Percentiles rank a stretch among this genome's conserved stretches.
Evolutionary conservation across 53 echinoderm and acorn worm species (phyloP).

Genomic region (Holothuria leucospilota): DNA sequence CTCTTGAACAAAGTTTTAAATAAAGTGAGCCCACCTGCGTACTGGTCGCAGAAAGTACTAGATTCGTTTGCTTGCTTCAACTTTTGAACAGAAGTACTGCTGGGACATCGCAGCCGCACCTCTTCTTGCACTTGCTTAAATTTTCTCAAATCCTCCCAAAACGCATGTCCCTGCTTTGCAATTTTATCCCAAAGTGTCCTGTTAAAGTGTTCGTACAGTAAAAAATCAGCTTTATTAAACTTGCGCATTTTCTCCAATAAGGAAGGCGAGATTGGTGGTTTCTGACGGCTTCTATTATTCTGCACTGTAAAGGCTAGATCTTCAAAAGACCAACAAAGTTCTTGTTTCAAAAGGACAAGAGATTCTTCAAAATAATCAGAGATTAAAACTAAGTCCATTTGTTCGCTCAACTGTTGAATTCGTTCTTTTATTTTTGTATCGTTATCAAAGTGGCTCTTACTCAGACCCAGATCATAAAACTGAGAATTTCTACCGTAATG

Average conservation of each 20-base stretch:
- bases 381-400: conserved; percentile 23
- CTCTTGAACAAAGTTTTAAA: neutral
- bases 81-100: neutral
- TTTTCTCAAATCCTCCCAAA: neutral
- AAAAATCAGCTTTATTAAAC: neutral
- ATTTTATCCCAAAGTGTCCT: neutral
- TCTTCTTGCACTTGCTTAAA: neutral
- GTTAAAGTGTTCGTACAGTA: conserved; percentile 1
- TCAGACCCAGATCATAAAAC: neutral
- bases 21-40: neutral
- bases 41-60: neutral
- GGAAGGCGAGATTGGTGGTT: neutral
- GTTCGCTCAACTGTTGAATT: neutral
- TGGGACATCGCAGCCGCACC: neutral
- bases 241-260: neutral
- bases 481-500: neutral
- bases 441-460: neutral
- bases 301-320: neutral
- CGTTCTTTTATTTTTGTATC: neutral
- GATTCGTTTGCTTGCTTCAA: neutral
- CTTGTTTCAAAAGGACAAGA: conserved; percentile 18
- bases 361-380: conserved; percentile 32
- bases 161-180: neutral
- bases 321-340: conserved; percentile 24
- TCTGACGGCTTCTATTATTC: neutral